These are phyloP conservation scores for Oryzias celebensis DNA, from an alignment of 2,113 vertebrate species.

Conservation along the genomic window DNA sequence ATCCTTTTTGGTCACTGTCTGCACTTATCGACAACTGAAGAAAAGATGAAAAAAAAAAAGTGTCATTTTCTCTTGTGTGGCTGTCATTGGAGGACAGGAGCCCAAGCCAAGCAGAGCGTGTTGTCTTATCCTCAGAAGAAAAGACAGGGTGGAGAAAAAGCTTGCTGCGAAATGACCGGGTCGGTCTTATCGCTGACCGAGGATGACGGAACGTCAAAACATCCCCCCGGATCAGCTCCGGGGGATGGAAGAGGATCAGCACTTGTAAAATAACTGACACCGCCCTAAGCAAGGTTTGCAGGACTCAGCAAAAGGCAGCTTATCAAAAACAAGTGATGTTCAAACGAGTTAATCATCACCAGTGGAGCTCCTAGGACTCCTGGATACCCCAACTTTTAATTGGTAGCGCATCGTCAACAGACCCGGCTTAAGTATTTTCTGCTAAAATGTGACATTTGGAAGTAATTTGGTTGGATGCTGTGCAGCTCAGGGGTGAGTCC, in stretches of 20 bases:
- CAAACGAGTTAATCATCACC: conserved; percentile 33
- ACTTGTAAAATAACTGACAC: conserved; percentile 57
- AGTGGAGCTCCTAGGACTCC: conserved; percentile 10
- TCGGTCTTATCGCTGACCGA: conserved; percentile 63
- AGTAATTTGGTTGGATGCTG: conserved; percentile 16
- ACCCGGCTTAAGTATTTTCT: conserved; percentile 3
- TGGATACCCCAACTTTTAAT: conserved; percentile 25
- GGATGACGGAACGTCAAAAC: conserved; percentile 53
- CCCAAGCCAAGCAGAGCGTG: conserved; percentile 16
- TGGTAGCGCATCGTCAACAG: neutral
- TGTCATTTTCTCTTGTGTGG: neutral
- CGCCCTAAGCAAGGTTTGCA: conserved; percentile 40
- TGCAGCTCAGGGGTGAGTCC: conserved; percentile 35
- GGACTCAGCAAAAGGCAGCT: conserved; percentile 53
- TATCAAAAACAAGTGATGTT: conserved; percentile 46
- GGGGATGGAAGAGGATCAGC: conserved; percentile 54
- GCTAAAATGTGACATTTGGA: conserved; percentile 2
- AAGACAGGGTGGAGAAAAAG: conserved; percentile 33
- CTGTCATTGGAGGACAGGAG: conserved; percentile 2
- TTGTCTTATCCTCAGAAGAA: conserved; percentile 44
- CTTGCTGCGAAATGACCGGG: conserved; percentile 55
- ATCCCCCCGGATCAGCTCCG: conserved; percentile 55
- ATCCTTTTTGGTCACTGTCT: neutral
- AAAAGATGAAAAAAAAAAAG: conserved; percentile 3
- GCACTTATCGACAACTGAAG: conserved; percentile 2